A percentile compares a stretch with the other conserved stretches of the same genome.
These are phyloP conservation scores for Montipora capitata DNA, from an alignment of 92 coral and sea anemone genomes.

Conservation along the genomic window DNA sequence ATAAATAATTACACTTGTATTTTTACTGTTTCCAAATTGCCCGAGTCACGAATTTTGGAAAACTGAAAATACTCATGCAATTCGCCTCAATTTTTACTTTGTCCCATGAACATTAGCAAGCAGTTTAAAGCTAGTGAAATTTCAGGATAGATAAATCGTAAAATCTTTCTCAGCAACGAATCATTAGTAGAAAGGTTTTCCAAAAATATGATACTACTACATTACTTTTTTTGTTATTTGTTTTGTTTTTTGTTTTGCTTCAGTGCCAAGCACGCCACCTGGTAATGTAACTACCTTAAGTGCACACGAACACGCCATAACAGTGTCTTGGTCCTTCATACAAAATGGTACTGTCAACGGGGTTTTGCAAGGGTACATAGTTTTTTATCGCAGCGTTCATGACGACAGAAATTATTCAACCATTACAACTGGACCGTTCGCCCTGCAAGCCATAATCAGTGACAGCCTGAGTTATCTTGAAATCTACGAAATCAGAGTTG, in stretches of 20 bases:
- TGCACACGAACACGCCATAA: neutral
- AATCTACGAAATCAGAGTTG: constrained; percentile 23
- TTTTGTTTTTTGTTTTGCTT: neutral
- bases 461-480: neutral
- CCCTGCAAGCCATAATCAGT: neutral
- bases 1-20: too few species aligned
- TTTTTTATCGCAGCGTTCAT: neutral
- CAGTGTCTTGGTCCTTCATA: constrained; percentile 7
- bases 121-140: too few species aligned
- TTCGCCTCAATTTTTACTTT: too few species aligned
- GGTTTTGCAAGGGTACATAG: constrained; percentile 1
- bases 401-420: neutral
- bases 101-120: too few species aligned
- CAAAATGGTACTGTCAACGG: constrained; percentile 5
- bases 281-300: neutral
- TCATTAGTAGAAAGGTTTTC: neutral
- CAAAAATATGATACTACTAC: neutral
- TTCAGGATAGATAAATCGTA: too few species aligned
- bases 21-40: too few species aligned
- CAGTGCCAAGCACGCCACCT: constrained; percentile 16
- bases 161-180: neutral
- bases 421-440: neutral
- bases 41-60: too few species aligned
- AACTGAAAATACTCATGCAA: too few species aligned
- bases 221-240: neutral